Evolutionary conservation across 1,140 invertebrate genomes (phyloP), one percentile per base, ranked within the genome.

Genomic region (Odontomachus brunneus): DNA sequence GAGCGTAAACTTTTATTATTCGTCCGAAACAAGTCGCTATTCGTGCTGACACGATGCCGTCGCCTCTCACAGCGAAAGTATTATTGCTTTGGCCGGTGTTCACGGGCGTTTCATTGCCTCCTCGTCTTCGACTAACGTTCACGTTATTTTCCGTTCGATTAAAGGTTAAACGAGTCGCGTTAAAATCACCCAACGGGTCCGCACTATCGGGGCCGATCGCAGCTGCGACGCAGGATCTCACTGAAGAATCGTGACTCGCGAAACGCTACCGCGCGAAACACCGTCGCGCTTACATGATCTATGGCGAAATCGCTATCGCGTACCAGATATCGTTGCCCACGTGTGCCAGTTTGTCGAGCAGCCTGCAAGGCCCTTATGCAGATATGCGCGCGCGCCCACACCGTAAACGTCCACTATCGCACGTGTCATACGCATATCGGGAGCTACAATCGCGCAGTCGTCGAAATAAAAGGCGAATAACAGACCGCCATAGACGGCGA

Each of bases 301-400:
- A 86, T 84, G 81, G 66, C 63, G 87, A 89, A 89, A 89, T 85
- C 74, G 71, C 85, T 76, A 82, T 89, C 86, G 75, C 62, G 59
- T 85, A 85, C 67, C 71, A 88, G 86, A 88, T 89, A 89, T 72
- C 24, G n/a, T 76, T 80, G 62, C 73, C 86, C 74, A 87, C 86
- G 81, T 87, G 67, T 74, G 17, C 80, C 72, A 59, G 33, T 12
- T 80, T 69, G 38, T 80, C 57, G 67, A 84, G 38, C 63, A 24
- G 38, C 44, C 55, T 63, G 48, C 85, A 76, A 87, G 85, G 74
- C 55, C 66, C 76, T 83, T 57, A 84, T 86, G 73, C 73, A 83
- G 82, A 87, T 87, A 83, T 48, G 15, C 51, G 7, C 29, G 15
- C 29, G 38, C 81, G 74, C 85, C 82, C 82, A 84, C 9, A 11